Evolutionary conservation across 2,113 vertebrate species (phyloP).

Genomic region (Scomber japonicus): DNA sequence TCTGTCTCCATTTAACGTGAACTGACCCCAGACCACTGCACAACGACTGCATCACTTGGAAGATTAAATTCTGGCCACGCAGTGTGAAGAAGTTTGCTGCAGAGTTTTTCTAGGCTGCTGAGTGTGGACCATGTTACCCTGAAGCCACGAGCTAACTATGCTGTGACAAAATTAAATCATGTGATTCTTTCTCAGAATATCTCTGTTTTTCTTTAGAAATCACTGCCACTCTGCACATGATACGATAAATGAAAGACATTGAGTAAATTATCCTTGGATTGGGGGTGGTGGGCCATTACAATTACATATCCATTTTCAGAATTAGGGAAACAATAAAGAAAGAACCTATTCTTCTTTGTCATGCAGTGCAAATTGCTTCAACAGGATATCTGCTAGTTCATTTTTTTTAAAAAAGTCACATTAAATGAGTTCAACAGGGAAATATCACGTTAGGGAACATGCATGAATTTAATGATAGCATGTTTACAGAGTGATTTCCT

Average conservation of each 20-base stretch:
- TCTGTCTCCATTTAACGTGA: constrained; percentile 16
- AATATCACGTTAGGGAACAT: constrained; percentile 8
- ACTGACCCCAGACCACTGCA: constrained; percentile 21
- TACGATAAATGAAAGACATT: constrained; percentile 1
- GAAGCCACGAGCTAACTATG: constrained; percentile 34
- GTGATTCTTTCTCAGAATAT: constrained; percentile 54
- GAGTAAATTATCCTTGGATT: background rate
- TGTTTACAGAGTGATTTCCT: background rate
- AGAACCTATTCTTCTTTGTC: too few relatives aligned
- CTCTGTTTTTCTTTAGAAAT: constrained; percentile 26
- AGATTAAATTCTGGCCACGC: constrained; percentile 20
- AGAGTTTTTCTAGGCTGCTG: constrained; percentile 38
- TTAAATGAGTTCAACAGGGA: background rate
- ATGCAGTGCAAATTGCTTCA: background rate
- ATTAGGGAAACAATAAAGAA: background rate
- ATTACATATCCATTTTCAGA: background rate
- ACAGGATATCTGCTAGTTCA: background rate
- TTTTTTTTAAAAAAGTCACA: background rate
- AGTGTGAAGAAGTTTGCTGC: constrained; percentile 14
- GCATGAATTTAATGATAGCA: background rate
- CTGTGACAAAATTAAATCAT: constrained; percentile 50
- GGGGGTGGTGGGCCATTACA: background rate
- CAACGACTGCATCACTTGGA: constrained; percentile 41
- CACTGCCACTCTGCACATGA: background rate
- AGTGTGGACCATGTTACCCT: constrained; percentile 14